Evolutionary conservation across 2,113 vertebrate genomes (phyloP).

Genomic region (Thymallus thymallus): DNA sequence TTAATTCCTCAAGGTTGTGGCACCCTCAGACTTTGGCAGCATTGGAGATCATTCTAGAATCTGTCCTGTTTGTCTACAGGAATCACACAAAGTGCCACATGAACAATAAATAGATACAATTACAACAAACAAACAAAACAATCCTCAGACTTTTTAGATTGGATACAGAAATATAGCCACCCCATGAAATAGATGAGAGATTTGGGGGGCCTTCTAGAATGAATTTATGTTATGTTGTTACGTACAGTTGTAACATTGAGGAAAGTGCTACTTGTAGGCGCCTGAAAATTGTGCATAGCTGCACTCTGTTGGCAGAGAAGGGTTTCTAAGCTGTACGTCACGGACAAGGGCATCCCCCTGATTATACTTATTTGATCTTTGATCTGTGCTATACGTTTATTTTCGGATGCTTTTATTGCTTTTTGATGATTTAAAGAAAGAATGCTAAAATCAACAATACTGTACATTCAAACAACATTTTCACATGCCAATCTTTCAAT

Average conservation of each 20-base stretch:
- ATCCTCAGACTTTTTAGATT: slow-evolving; percentile 67
- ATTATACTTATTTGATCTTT: background rate
- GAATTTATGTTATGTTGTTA: slow-evolving; percentile 51
- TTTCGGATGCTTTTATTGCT: slow-evolving; percentile 12
- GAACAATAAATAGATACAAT: slow-evolving; percentile 56
- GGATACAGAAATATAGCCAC: slow-evolving; percentile 54
- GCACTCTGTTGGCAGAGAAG: slow-evolving; percentile 1
- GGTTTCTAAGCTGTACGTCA: no score
- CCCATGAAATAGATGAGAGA: slow-evolving; percentile 46
- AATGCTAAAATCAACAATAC: background rate
- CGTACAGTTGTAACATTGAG: slow-evolving; percentile 36
- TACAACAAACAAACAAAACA: slow-evolving; percentile 53
- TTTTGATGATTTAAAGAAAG: background rate
- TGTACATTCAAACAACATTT: slow-evolving; percentile 8
- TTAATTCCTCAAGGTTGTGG: slow-evolving; percentile 75
- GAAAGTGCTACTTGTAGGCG: slow-evolving; percentile 32
- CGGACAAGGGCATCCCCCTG: no score
- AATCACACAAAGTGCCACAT: slow-evolving; percentile 60
- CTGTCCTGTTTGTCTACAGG: slow-evolving; percentile 62
- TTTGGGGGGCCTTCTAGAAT: slow-evolving; percentile 55
- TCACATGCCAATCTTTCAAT: slow-evolving; percentile 12
- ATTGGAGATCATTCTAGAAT: slow-evolving; percentile 61
- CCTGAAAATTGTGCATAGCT: slow-evolving; percentile 40
- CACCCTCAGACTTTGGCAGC: slow-evolving; percentile 70
- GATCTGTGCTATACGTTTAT: slow-evolving; percentile 41